These are phyloP conservation scores for Phytoseiulus persimilis DNA, from an alignment of 2,888 invertebrate genomes.

Conservation along the genomic window DNA sequence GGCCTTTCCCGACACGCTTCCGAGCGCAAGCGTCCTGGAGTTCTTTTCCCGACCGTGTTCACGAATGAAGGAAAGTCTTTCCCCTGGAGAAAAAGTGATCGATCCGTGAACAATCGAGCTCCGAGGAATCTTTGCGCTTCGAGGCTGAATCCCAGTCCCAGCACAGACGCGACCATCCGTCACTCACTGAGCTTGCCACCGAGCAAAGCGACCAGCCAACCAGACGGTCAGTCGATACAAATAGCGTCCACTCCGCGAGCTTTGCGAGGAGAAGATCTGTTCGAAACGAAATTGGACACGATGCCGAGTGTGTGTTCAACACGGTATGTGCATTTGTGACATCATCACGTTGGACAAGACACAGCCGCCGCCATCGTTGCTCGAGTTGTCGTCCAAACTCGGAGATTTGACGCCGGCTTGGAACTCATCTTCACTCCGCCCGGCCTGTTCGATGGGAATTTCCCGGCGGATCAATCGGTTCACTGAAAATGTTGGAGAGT, in stretches of 20 bases:
- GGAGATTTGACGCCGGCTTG: neutral
- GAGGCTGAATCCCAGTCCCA: too few relatives aligned
- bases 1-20: too few relatives aligned
- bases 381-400: neutral
- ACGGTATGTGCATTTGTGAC: constrained; percentile 38
- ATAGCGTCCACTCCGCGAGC: neutral
- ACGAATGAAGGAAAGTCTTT: neutral
- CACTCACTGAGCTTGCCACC: neutral
- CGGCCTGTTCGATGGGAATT: neutral
- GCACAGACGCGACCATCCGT: neutral
- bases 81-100: too few relatives aligned
- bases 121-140: neutral
- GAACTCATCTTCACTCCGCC: neutral
- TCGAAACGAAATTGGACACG: constrained; percentile 5
- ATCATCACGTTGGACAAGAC: constrained; percentile 8
- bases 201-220: neutral
- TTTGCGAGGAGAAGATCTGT: neutral
- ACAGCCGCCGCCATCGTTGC: neutral
- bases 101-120: neutral
- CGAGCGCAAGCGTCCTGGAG: too few relatives aligned
- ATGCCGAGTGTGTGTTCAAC: constrained; percentile 9
- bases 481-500: too few relatives aligned
- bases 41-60: too few relatives aligned
- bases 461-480: neutral
- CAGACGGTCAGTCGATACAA: neutral